Evolutionary conservation across 2,113 vertebrate genomes (phyloP).

Genomic region (Leptobrachium ailaonicum): DNA sequence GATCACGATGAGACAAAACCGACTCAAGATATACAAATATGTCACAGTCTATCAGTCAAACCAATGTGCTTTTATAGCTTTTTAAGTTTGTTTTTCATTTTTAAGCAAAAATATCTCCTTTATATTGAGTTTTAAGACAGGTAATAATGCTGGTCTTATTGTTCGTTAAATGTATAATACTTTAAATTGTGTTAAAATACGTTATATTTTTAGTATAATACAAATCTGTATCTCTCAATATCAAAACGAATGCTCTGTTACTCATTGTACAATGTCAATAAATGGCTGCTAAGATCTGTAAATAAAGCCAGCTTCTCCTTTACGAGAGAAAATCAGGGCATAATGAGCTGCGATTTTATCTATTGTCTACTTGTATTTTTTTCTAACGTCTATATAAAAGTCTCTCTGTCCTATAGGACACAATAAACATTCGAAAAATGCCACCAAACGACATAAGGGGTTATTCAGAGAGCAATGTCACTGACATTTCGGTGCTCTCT

Average conservation of each 20-base stretch:
- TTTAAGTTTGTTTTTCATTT: background rate
- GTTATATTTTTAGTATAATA: slow-evolving; percentile 3
- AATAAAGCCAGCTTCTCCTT: slow-evolving; percentile 54
- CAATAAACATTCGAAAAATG: background rate
- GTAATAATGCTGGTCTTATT: slow-evolving; percentile 8
- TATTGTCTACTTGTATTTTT: background rate
- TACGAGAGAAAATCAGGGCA: background rate
- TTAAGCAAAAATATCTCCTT: background rate
- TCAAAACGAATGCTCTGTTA: slow-evolving; percentile 23
- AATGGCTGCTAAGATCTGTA: background rate
- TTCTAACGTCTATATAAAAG: background rate
- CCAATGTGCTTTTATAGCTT: background rate
- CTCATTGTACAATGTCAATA: background rate
- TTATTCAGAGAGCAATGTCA: too few species aligned
- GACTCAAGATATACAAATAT: background rate
- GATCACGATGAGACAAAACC: too few species aligned
- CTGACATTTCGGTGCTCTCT: too few species aligned
- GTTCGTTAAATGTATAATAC: background rate
- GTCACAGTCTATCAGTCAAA: background rate
- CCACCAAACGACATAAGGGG: too few species aligned
- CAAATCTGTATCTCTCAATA: slow-evolving; percentile 1
- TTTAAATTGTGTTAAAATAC: slow-evolving; percentile 10
- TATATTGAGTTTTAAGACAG: background rate
- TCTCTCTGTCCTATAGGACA: background rate
- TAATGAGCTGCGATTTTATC: background rate